Base-by-base conservation (phyloP, 2,888 invertebrate genomes). In the Sesia bembeciformis region DNA sequence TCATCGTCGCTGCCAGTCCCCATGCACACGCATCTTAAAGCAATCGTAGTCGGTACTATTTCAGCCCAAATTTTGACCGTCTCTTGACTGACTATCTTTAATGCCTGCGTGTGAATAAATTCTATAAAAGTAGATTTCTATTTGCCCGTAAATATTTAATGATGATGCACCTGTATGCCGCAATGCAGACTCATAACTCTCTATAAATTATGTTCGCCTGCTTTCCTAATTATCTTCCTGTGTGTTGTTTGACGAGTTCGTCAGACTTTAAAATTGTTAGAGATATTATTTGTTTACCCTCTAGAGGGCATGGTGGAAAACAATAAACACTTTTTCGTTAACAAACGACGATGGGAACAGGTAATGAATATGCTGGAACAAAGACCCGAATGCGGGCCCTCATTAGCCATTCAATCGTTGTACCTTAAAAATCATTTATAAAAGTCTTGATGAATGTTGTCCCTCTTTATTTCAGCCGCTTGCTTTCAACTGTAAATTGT, bases 291-390 rank as follows among this genome's bases (percentile, higher is more conserved):
- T 82, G 76, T 80, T 78, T 75, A 67, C 70, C 67, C 72, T 73
- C 69, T 62, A 71, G 78, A 74, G 77, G 68, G 69, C 67, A 65
- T 61, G 67, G 55, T 63, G 63, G 61, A 63, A 70, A 80, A 81
- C 79, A 82, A 82, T 74, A 66, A 77, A 75, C 68, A 70, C 62
- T 78, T 82, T 81, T 81, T 82, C 75, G 77, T 71, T 70, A 77
- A 75, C 76, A 77, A 74, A 78, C 72, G 70, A 70, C 71, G 72
- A 72, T 76, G 78, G 72, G 60, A 66, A 66, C 79, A 83, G 81
- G 82, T 86, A 85, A 86, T 87, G 84, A 84, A 84, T 85, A 84
- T 82, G 76, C 82, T 72, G 77, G 70, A 84, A 85, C 84, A 87
- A 86, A 84, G 81, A 66, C 60, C 70, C 73, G 66, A 74, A 81